Evolutionary conservation across 2,888 invertebrate genomes (phyloP), one percentile per base, ranked within the genome.

Genomic region (Drosophila kambysellisi): DNA sequence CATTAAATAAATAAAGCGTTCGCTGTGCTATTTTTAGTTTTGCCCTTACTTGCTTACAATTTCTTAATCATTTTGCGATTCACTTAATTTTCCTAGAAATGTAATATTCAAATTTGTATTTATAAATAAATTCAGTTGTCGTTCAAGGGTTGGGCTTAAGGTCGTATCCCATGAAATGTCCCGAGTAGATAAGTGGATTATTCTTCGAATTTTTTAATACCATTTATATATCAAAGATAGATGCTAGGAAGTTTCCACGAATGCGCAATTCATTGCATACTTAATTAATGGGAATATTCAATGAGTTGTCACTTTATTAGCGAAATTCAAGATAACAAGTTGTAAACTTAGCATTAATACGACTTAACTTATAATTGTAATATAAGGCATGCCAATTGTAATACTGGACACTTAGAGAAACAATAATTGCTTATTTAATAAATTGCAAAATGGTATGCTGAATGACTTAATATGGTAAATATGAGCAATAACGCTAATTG

Each of bases 331-430:
- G 25, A 56, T 59, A 50, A 39, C 57, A 50, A 35, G 41, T 30
- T 50, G 52, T 30, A 64, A 71, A 43, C 72, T 64, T 74, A 53
- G 63, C 11, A 25, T 37, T n/a, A 12, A 57, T 60, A 77, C 59
- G 65, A 65, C 29, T 61, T n/a, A 12, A 32, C 8, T 57, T 50
- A 25, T 53, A 35, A 51, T 50, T 51, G 50, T 50, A 33, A 17
- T 11, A 33, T 37, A 30, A 39, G 66, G 9, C 43, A 32, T 59
- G 59, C 54, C 33, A 33, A 32, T 29, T 33, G 33, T 20, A 33
- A 30, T 48, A 25, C 35, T 29, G 41, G 20, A 8, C 48, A 53
- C n/a, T n/a, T 20, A 2, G 2, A 20, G 2, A 20, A 11, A 6
- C 4, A 17, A 17, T 32, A 62, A 46, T 41, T 39, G 39, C 9